These are phyloP conservation scores for Chinchilla lanigera DNA, from an alignment of 2,113 vertebrate genomes.

Conservation along the genomic window DNA sequence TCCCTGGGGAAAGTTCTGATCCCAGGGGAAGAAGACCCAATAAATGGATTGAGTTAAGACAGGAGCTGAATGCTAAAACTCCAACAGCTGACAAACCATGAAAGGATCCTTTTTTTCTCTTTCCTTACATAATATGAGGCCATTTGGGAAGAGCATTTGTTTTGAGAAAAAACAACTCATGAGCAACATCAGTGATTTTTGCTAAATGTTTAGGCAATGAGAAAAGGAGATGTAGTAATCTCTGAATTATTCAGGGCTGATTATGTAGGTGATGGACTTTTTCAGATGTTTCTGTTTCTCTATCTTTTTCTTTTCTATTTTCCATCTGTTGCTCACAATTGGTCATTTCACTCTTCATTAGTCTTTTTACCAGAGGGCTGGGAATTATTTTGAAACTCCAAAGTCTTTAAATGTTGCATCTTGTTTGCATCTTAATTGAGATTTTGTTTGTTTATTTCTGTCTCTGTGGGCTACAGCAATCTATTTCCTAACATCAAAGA, in stretches of 20 bases:
- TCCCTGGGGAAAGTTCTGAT: neutral
- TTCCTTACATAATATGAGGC: neutral
- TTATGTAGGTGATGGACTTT: slow-evolving; percentile 40
- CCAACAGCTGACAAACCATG: neutral
- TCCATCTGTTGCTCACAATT: slow-evolving; percentile 71
- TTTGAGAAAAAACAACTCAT: slow-evolving; percentile 31
- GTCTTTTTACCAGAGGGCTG: slow-evolving; percentile 38
- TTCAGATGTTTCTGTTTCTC: neutral
- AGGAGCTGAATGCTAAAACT: neutral
- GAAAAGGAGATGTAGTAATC: slow-evolving; percentile 16
- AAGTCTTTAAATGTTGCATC: neutral
- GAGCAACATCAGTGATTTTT: slow-evolving; percentile 39
- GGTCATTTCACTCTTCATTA: slow-evolving; percentile 74
- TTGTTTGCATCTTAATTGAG: slow-evolving; percentile 62
- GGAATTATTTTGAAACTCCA: slow-evolving; percentile 52
- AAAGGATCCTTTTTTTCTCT: neutral
- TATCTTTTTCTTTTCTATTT: neutral
- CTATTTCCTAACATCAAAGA: slow-evolving; percentile 39
- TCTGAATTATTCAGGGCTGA: slow-evolving; percentile 40
- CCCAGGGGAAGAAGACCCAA: rapidly evolving
- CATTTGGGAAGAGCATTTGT: neutral
- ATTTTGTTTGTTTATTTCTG: slow-evolving; percentile 45
- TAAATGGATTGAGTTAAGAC: neutral
- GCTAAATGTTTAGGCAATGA: slow-evolving; percentile 30
- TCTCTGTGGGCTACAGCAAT: neutral